These are phyloP conservation scores for Hyla sarda DNA, from an alignment of 2,113 vertebrate species.

Conservation along the genomic window DNA sequence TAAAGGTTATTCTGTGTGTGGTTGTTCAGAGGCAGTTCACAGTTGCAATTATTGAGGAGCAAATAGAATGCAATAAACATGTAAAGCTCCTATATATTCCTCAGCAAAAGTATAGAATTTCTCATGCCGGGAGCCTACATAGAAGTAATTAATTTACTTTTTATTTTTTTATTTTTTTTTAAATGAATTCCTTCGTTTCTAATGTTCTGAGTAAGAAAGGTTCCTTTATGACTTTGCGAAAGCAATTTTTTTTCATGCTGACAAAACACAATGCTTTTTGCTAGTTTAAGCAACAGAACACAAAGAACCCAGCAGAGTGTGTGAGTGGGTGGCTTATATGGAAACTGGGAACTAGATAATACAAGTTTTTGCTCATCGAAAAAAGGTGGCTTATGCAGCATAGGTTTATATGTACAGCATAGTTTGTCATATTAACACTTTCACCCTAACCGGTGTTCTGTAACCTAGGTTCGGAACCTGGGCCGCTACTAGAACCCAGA, in stretches of 20 bases:
- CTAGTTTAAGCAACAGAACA: slow-evolving; percentile 44
- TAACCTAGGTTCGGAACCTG: too few species aligned
- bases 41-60: neutral
- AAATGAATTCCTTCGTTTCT: slow-evolving; percentile 27
- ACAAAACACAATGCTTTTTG: slow-evolving; percentile 39
- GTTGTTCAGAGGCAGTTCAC: neutral
- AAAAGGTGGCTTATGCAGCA: neutral
- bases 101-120: neutral
- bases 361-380: slow-evolving; percentile 4
- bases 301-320: slow-evolving; percentile 35
- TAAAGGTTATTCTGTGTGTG: neutral
- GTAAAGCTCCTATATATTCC: neutral
- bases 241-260: slow-evolving; percentile 37
- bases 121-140: slow-evolving; percentile 9
- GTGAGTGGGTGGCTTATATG: slow-evolving; percentile 44
- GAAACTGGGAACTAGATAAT: slow-evolving; percentile 22
- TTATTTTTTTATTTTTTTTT: too few species aligned
- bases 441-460: neutral
- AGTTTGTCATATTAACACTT: neutral
- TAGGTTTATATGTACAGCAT: neutral
- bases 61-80: neutral
- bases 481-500: too few species aligned
- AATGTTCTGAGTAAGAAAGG: slow-evolving; percentile 30
- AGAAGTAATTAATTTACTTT: slow-evolving; percentile 49
- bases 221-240: slow-evolving; percentile 35